Percentiles rank a stretch among this genome's conserved stretches.
phyloP scores from a whole-genome alignment of 2,113 vertebrate species.

The Podocnemis expansa region DNA sequence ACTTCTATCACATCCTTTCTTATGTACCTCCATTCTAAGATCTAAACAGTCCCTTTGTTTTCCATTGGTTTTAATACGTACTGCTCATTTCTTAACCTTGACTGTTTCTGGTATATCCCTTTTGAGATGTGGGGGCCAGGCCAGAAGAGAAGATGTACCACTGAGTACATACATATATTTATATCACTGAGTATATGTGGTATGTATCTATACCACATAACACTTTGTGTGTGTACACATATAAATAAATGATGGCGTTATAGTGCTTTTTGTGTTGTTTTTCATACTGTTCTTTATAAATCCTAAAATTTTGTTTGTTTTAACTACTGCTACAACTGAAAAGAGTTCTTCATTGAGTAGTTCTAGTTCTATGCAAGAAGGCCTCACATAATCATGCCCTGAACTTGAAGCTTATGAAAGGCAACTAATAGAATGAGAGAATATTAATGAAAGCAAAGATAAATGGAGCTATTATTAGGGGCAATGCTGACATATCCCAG shows the following conservation, averaged over 20 bases:
- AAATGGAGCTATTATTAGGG: neutral
- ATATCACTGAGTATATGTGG: neutral
- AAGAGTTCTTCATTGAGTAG: neutral
- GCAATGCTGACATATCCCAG: neutral
- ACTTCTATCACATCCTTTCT: neutral
- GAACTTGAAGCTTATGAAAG: neutral
- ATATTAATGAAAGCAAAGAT: slow-evolving; percentile 23
- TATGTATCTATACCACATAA: neutral
- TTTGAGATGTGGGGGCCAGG: neutral
- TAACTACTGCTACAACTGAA: neutral
- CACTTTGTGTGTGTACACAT: neutral
- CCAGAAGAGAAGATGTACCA: neutral
- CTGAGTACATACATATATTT: neutral
- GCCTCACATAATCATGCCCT: neutral
- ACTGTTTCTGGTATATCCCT: neutral
- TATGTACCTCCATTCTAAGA: neutral
- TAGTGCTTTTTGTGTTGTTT: neutral
- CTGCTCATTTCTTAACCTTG: neutral
- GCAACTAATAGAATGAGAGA: neutral
- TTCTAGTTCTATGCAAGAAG: neutral
- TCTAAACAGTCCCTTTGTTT: neutral
- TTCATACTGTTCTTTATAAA: neutral
- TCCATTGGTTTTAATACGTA: neutral
- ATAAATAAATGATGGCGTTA: neutral
- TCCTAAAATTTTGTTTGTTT: neutral